Base-by-base conservation (phyloP, 1,140 invertebrate genomes). In the Teleopsis dalmanni region DNA sequence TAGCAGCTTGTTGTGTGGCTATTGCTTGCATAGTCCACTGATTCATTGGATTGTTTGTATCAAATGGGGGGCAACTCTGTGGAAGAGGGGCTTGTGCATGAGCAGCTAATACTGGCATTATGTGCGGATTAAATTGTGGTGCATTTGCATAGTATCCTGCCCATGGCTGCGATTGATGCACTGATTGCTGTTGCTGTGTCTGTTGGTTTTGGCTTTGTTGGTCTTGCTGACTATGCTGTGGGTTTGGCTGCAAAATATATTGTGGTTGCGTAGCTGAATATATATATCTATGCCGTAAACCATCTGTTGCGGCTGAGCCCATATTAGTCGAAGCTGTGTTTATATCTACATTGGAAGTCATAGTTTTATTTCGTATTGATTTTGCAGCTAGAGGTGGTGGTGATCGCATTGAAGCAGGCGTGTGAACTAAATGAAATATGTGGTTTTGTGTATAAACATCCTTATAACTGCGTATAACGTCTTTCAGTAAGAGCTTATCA, bases 371-470 rank as follows among this genome's bases (percentile, higher is more conserved):
- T 7, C 42, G 56, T 47, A 68, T 65, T n/a, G n/a, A n/a, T 56
- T 70, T 76, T n/a, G n/a, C n/a, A n/a, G n/a, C n/a, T n/a, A n/a
- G n/a, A n/a, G n/a, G n/a, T n/a, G n/a, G n/a, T n/a, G n/a, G n/a
- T n/a, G n/a, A n/a, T n/a, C n/a, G n/a, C n/a, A n/a, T n/a, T n/a
- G n/a, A n/a, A n/a, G n/a, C n/a, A 19, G 72, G 75, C 26, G 81
- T 76, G 62, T 85, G 91, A 6, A 93, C 87, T 65, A 92, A 73
- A 72, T 92, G 88, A 58, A 92, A 81, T 38, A 85, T 91, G 58
- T 88, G 84, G 35, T 77, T 78, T 34, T 82, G 77, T 55, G 82
- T 79, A 42, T 62, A 64, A 33, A 69, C 62, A 26, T 78, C 81
- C 53, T 88, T 83, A 54, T 84, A 85, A 35, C 80, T 80, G 36